Percentiles rank a stretch among this genome's conserved stretches.
phyloP scores from a whole-genome alignment of 2,888 invertebrate species.

The Volucella bombylans region DNA sequence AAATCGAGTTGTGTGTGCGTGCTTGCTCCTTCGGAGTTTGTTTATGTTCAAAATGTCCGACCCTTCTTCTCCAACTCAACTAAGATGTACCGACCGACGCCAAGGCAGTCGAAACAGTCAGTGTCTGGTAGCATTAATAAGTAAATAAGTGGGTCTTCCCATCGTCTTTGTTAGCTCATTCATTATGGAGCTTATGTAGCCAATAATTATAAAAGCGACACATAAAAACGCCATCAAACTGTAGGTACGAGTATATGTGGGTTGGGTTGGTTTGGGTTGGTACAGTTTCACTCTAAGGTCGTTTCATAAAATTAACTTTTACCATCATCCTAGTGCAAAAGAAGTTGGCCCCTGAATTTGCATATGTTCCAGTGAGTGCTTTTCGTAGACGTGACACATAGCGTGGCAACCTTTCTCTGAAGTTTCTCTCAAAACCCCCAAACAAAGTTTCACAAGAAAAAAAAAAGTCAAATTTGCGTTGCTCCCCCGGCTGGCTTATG shows the following conservation, averaged over 20 bases:
- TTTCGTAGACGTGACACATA: slow-evolving; percentile 44
- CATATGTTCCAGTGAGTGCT: slow-evolving; percentile 57
- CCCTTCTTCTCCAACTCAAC: not conserved
- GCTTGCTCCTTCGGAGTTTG: slow-evolving; percentile 29
- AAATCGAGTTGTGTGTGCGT: slow-evolving; percentile 52
- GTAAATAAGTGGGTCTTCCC: slow-evolving; percentile 60
- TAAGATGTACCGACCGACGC: not conserved
- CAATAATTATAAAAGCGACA: slow-evolving; percentile 68
- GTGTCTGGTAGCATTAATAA: slow-evolving; percentile 56
- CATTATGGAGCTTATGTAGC: slow-evolving; percentile 66
- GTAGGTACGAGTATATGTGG: not conserved
- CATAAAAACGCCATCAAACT: slow-evolving; percentile 43
- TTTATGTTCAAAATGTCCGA: slow-evolving; percentile 1
- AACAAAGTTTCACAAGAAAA: not conserved
- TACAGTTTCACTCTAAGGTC: not conserved
- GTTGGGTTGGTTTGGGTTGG: not conserved
- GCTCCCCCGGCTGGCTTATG: not conserved
- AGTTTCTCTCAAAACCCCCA: not conserved
- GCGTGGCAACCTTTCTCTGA: slow-evolving; percentile 1
- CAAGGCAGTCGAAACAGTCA: not conserved
- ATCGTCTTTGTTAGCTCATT: slow-evolving; percentile 64
- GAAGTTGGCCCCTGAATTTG: slow-evolving; percentile 51
- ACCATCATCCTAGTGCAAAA: slow-evolving; percentile 43
- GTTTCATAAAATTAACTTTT: slow-evolving; percentile 57
- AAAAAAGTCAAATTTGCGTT: not conserved